phyloP scores from a whole-genome alignment of 92 coral and sea anemone genomes.

The Desmophyllum pertusum region DNA sequence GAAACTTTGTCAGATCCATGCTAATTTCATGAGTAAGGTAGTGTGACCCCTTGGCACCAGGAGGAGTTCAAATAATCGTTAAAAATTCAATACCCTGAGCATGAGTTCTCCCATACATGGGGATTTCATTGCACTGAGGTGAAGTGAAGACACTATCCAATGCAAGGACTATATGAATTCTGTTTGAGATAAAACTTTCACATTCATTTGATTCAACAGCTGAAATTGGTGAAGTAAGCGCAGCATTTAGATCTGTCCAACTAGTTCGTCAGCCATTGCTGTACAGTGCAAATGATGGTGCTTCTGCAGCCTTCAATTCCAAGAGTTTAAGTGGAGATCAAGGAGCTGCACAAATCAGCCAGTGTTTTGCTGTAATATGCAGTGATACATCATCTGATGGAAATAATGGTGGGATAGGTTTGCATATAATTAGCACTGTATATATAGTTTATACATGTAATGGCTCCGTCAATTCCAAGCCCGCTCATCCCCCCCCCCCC shows the following conservation, averaged over 20 bases:
- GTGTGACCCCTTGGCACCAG: too few relatives aligned
- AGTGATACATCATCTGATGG: neutral
- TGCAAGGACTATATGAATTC: neutral
- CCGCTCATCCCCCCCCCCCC: too few relatives aligned
- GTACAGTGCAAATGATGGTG: neutral
- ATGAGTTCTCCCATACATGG: neutral
- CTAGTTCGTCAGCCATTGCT: neutral
- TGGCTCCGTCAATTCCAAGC: too few relatives aligned
- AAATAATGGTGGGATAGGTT: too few relatives aligned
- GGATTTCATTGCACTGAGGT: neutral
- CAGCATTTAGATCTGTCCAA: neutral
- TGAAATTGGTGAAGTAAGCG: neutral
- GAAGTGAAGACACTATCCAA: neutral
- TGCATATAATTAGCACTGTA: too few relatives aligned
- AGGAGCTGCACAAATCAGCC: neutral
- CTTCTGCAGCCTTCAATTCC: neutral
- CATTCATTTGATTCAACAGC: neutral
- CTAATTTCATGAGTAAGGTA: too few relatives aligned
- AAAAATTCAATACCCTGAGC: too few relatives aligned
- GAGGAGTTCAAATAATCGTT: too few relatives aligned
- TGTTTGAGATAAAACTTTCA: neutral
- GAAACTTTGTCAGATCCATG: too few relatives aligned
- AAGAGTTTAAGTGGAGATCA: neutral
- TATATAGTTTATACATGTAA: too few relatives aligned
- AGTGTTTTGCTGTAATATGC: neutral